Evolutionary conservation across 2,797 vertebrate genomes (phyloP), one percentile per base, ranked within the genome.

Genomic region (Spatula versicolor): DNA sequence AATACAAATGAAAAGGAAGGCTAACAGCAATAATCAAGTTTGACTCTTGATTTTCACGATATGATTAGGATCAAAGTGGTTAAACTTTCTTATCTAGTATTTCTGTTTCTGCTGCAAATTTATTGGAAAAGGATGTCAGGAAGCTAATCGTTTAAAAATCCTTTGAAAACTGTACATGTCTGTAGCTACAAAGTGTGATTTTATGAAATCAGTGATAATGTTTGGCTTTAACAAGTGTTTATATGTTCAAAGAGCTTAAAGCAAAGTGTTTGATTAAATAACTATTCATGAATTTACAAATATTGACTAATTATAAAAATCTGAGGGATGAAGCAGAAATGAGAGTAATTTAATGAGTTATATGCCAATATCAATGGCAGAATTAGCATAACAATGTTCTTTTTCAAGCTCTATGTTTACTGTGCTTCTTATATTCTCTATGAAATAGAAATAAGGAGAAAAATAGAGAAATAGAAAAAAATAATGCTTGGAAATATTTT

Each of bases 251-350:
- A 94, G 35, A 80, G 37, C 60, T 84, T 94, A 80, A 86, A 60
- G 50, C 9, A 19, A 46, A 88, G 26, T 86, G 39, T 48, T 87
- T 89, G 58, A 64, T 77, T 86, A 90, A 90, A 48, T 90, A 83
- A 89, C 93, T 88, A 95, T 77, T 84, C 4, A 83, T 75, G 17
- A 85, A 83, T 95, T 66, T 93, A 39, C 72, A 90, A 90, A 91
- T 76, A 76, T 76, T 82, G 39, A 45, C 59, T 88, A 79, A 77
- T 77, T 74, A 80, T 28, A 67, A 78, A 90, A 75, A 81, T 52
- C 9, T 60, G n/a, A 88, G 18, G 20, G 16, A 62, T 45, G 18
- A 92, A 91, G 8, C 23, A 77, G 54, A 93, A 93, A 78, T 33
- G 2, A 71, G n/a, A 56, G 12, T 64, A 63, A 37, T 90, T 78